These are phyloP conservation scores for Diarsia dahlii DNA, from an alignment of 2,888 invertebrate species.

Conservation along the genomic window DNA sequence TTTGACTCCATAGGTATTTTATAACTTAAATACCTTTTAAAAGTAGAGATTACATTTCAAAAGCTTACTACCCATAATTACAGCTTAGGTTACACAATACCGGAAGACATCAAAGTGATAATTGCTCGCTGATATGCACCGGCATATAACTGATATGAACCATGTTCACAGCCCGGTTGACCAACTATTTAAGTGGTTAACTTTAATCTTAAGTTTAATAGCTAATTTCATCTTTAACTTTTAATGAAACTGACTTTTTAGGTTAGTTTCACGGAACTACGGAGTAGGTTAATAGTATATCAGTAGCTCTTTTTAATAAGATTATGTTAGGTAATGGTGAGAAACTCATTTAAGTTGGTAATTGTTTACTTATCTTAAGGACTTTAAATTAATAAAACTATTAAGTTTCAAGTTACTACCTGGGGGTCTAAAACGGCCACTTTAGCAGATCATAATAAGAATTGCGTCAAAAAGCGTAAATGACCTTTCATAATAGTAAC, in stretches of 20 bases:
- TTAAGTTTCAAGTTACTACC: constrained; percentile 2
- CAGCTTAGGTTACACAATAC: constrained; percentile 45
- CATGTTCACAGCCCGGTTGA: constrained; percentile 41
- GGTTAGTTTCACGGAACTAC: constrained; percentile 22
- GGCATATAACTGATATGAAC: constrained; percentile 45
- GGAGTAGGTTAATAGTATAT: no score
- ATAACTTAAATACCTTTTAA: no score
- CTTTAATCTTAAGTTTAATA: constrained; percentile 33
- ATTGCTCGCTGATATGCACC: constrained; percentile 56
- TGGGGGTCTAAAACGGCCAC: no score
- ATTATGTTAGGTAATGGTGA: constrained; percentile 10
- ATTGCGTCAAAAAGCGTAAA: no score
- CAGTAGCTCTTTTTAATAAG: background rate
- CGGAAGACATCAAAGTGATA: constrained; percentile 58
- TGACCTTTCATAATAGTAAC: no score
- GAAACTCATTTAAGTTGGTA: background rate
- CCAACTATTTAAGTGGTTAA: constrained; percentile 38
- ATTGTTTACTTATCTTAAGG: background rate
- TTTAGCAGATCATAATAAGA: no score
- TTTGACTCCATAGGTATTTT: no score
- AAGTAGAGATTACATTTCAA: background rate
- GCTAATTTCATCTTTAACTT: constrained; percentile 25
- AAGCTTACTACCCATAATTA: background rate
- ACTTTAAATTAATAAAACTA: background rate
- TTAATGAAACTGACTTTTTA: constrained; percentile 8